These are phyloP conservation scores for Protodeltote pygarga DNA, from an alignment of 2,888 invertebrate species.

Conservation along the genomic window DNA sequence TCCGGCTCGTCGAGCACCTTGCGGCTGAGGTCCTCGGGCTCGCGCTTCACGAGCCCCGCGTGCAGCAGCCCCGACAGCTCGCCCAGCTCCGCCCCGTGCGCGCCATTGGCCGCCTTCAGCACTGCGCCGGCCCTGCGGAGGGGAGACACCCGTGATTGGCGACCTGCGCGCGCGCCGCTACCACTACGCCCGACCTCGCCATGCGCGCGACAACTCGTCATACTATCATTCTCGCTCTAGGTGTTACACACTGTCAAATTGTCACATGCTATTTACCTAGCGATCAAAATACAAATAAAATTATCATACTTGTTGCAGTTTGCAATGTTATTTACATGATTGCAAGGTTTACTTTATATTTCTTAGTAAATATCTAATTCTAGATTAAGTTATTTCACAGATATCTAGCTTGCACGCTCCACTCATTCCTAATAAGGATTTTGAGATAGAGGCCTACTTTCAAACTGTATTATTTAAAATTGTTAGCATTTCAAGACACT, in stretches of 20 bases:
- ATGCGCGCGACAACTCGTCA: slow-evolving; percentile 69
- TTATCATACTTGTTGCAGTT: slow-evolving; percentile 58
- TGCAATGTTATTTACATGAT: slow-evolving; percentile 52
- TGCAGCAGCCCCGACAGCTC: slow-evolving; percentile 88
- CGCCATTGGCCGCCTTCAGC: slow-evolving; percentile 90
- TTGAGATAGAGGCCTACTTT: slow-evolving; percentile 29
- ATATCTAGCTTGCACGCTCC: slow-evolving; percentile 25
- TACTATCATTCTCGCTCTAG: slow-evolving; percentile 69
- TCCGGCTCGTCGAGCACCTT: slow-evolving; percentile 88
- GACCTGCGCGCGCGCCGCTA: slow-evolving; percentile 77
- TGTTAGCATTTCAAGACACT: slow-evolving; percentile 20
- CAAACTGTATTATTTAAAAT: slow-evolving; percentile 32
- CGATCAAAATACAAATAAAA: slow-evolving; percentile 58
- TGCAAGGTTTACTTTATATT: slow-evolving; percentile 46
- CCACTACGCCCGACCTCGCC: slow-evolving; percentile 63
- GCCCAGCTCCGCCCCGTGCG: slow-evolving; percentile 90
- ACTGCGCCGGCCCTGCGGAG: slow-evolving; percentile 88
- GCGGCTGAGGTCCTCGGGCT: slow-evolving; percentile 93
- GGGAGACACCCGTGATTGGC: slow-evolving; percentile 85
- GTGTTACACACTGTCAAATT: slow-evolving; percentile 63
- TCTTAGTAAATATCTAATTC: slow-evolving; percentile 35
- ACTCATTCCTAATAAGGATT: slow-evolving; percentile 30
- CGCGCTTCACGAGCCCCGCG: slow-evolving; percentile 91
- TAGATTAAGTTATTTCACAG: slow-evolving; percentile 40
- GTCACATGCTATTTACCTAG: slow-evolving; percentile 59